Base-by-base conservation (phyloP, 2,113 vertebrate species). In the Emydura subglobosa region DNA sequence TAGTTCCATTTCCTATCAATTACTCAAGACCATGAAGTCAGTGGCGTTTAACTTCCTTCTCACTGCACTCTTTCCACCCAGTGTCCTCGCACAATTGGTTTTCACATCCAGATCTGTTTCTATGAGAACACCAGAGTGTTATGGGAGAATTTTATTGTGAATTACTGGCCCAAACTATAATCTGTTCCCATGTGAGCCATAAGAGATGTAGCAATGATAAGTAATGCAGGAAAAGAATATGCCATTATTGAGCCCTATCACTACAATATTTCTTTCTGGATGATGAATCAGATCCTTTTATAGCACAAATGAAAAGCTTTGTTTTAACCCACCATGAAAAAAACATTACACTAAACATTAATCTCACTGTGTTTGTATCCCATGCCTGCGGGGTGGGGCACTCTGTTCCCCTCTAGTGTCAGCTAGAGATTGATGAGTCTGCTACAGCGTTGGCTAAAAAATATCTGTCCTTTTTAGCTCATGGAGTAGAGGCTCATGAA, bases 101-200 rank as follows among this genome's bases (percentile, higher is more conserved):
- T 92, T 85, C 59, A 59, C 24, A 80, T 81, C 72, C 55, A 96
- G 92, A 95, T 24, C 61, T 92, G 19, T 86, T 96, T 94, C 90
- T 78, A 22, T 54, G 5, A 2, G 0, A 2, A 2, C 2, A 21
- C 53, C 65, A 76, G 81, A 83, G 57, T 83, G 57, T 86, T 50
- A 50, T 79, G 25, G 34, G n/a, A 88, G 27, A 27, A 74, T 4
- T 87, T 92, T 85, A 74, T 81, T 39, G 12, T 55, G 78, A 82
- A 93, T 31, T 84, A 95, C 87, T 87, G 88, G 21, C 49, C n/a
- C 47, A 68, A 97, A 96, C 68, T 57, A 10, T 11, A 68, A 83
- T 39, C 8, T 88, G 59, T 97, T 88, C 19, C 50, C 44, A 91
- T 42, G 24, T 88, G 55, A 95, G 39, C 3, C 3, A 13, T 65